Percentiles rank a stretch among this genome's conserved stretches.
Conservation (phyloP, 2,888 invertebrate species). For the Dynastes tityus region DNA sequence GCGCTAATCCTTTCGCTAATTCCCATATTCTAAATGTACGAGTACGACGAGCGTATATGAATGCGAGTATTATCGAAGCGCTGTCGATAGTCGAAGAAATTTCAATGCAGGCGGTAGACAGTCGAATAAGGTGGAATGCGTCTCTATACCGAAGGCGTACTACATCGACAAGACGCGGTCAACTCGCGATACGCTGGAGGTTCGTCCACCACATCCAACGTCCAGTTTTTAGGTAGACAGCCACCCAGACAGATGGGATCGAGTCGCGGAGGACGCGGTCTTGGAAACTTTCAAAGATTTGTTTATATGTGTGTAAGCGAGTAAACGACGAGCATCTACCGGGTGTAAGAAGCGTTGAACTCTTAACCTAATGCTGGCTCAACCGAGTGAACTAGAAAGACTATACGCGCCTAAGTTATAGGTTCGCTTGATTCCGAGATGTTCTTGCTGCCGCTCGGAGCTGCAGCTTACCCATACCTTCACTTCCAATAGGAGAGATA, state of each 20-base stretch:
- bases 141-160: constrained; percentile 4
- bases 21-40: neutral
- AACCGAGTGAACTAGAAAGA: constrained; percentile 46
- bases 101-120: neutral
- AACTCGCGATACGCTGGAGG: neutral
- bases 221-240: constrained; percentile 46
- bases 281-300: constrained; percentile 8
- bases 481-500: constrained; percentile 28
- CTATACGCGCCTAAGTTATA: constrained; percentile 29
- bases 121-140: constrained; percentile 23
- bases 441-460: constrained; percentile 13
- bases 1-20: constrained; percentile 40
- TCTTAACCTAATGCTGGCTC: constrained; percentile 45
- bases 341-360: constrained; percentile 36
- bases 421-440: constrained; percentile 18
- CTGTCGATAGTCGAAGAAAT: constrained; percentile 8
- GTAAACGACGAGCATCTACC: neutral
- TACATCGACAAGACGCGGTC: constrained; percentile 6
- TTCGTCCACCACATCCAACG: constrained; percentile 22
- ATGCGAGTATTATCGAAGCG: constrained; percentile 4
- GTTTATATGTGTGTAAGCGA: constrained; percentile 11
- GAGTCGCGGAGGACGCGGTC: neutral
- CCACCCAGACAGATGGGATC: constrained; percentile 27
- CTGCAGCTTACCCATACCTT: constrained; percentile 22
- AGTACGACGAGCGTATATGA: neutral